Base-by-base conservation (phyloP, 1,140 invertebrate genomes). In the Drosophila mauritiana region DNA sequence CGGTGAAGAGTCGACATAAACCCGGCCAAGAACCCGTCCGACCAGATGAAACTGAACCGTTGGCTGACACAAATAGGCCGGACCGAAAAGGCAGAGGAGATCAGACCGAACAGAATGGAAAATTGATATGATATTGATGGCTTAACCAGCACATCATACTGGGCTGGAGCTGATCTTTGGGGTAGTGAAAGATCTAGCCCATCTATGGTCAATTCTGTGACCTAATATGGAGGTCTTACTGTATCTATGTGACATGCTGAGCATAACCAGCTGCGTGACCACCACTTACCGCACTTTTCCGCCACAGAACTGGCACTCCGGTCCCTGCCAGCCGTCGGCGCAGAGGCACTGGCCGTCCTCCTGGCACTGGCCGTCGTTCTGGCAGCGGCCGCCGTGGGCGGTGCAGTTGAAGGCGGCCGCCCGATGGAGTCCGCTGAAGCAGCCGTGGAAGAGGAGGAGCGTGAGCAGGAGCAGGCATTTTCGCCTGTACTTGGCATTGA, bases 251-350 rank as follows among this genome's bases (percentile, higher is more conserved):
- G 15, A 10, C n/a, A 11, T 22, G 11, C 13, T 22, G 7, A 2
- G 7, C 7, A 7, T 31, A 7, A 7, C 6, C 20, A 17, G 3
- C 3, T 15, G 8, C 3, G 6, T 49, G 8, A n/a, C n/a, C 3
- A 7, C 5, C 12, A 93, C 94, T 94, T 94, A 98, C 97, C 96
- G 97, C 90, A 98, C 95, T 95, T 98, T 97, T 65, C 97, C 97
- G 57, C 95, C 96, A 93, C 97, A 98, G 92, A 96, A 97, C 92
- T 98, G 96, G 93, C 97, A 98, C 73, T 95, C 94, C 22, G 95
- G 93, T 46, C 97, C 97, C 92, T 97, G 96, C 97, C 97, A 98
- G 52, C 97, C 97, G 91, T 97, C 96, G 89, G 95, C 94, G 94
- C 97, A 98, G 56, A 96, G 93, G 94, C 97, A 98, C 85, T 89